Conservation (phyloP, 2,113 vertebrate genomes). For the Naja naja region DNA sequence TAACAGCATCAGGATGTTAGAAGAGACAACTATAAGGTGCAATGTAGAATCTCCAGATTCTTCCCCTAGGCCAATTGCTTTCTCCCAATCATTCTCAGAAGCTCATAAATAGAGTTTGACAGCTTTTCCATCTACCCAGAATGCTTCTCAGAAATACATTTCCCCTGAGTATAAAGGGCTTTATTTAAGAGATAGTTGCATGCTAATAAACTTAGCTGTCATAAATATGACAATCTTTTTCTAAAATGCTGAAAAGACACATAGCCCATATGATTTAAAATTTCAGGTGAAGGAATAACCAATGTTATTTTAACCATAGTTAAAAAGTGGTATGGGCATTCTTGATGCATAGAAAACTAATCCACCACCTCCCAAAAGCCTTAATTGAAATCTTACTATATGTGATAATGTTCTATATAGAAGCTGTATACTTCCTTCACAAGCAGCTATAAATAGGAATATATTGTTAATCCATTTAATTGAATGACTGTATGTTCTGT, state of each 20-base stretch:
- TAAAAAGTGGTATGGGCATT: not conserved
- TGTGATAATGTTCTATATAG: not conserved
- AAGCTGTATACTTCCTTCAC: not conserved
- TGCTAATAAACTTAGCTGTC: not conserved
- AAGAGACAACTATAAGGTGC: not conserved
- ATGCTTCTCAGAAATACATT: not conserved
- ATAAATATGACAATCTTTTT: not conserved
- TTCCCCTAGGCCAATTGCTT: not conserved
- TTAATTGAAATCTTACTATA: not conserved
- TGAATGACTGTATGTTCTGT: not conserved
- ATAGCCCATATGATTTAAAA: not conserved
- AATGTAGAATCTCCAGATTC: not conserved
- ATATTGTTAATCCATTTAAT: not conserved
- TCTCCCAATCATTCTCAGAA: not conserved
- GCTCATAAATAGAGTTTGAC: not conserved
- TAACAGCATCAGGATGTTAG: not conserved
- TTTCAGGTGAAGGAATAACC: not conserved
- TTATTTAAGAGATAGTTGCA: not conserved
- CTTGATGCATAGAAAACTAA: not conserved
- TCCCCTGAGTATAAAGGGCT: not conserved
- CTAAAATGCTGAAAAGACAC: not conserved
- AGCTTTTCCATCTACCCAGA: not conserved
- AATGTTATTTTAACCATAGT: not conserved
- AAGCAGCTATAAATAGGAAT: not conserved
- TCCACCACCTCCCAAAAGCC: fast-evolving